These are phyloP conservation scores for Onthophagus sagittarius DNA, from an alignment of 2,888 invertebrate genomes.

Conservation along the genomic window DNA sequence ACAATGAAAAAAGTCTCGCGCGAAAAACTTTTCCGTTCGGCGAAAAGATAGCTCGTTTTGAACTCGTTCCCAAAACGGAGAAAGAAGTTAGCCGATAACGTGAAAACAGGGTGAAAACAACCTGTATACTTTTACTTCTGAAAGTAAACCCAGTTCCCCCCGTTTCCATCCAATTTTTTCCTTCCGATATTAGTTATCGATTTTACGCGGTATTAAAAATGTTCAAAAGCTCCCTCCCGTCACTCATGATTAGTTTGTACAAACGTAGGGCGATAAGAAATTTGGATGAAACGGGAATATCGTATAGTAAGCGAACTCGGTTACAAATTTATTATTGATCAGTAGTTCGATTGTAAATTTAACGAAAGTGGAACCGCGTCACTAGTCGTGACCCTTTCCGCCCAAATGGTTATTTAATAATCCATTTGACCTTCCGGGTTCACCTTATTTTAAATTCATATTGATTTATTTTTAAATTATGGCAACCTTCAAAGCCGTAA, in stretches of 20 bases:
- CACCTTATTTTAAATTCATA: neutral
- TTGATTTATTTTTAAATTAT: neutral
- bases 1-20: neutral
- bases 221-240: neutral
- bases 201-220: neutral
- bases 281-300: neutral
- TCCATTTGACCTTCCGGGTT: neutral
- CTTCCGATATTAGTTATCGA: neutral
- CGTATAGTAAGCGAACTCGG: neutral
- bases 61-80: neutral
- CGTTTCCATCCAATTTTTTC: neutral
- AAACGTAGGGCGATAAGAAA: neutral
- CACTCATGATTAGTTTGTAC: neutral
- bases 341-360: neutral
- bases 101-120: neutral
- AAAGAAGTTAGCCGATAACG: neutral
- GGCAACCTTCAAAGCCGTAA: too few species aligned
- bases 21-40: neutral
- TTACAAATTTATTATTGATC: neutral
- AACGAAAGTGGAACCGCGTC: neutral
- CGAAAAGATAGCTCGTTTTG: neutral
- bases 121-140: neutral
- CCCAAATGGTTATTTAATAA: neutral
- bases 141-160: neutral
- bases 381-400: neutral